phyloP scores from a whole-genome alignment of 2,797 vertebrate genomes.

The Sebastes nivosus region DNA sequence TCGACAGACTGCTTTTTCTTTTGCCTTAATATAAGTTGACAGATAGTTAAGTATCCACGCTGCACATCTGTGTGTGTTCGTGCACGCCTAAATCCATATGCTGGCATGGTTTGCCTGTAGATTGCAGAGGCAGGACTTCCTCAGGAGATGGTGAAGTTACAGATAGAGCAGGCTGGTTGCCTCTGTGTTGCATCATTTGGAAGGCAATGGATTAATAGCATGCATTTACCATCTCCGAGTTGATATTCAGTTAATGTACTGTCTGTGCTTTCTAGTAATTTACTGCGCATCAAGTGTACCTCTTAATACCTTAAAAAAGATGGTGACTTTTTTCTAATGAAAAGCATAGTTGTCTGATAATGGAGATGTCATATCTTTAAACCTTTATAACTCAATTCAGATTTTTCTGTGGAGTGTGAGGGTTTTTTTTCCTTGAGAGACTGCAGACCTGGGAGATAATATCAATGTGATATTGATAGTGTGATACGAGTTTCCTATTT shows the following conservation, averaged over 20 bases:
- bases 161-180: constrained; percentile 45
- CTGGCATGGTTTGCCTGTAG: constrained; percentile 35
- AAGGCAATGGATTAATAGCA: constrained; percentile 37
- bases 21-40: constrained; percentile 72
- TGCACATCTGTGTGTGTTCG: constrained; percentile 36
- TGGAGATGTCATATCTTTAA: not conserved
- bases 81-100: constrained; percentile 30
- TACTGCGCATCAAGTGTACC: not conserved
- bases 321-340: not conserved
- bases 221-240: constrained; percentile 31
- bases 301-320: not conserved
- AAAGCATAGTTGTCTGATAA: not conserved
- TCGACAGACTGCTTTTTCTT: constrained; percentile 61
- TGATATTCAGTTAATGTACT: constrained; percentile 18
- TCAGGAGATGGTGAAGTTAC: constrained; percentile 40
- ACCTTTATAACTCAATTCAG: not conserved
- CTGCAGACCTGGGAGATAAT: not conserved
- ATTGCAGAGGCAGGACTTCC: constrained; percentile 44
- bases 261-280: constrained; percentile 10
- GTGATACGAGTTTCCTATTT: not conserved
- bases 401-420: not conserved
- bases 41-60: constrained; percentile 69
- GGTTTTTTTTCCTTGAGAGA: not conserved
- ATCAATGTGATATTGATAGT: constrained; percentile 19
- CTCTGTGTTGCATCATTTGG: constrained; percentile 59